Evolutionary conservation across 2,797 vertebrate species (phyloP), one percentile per base, ranked within the genome.

Genomic region (Lepus oiostolus): DNA sequence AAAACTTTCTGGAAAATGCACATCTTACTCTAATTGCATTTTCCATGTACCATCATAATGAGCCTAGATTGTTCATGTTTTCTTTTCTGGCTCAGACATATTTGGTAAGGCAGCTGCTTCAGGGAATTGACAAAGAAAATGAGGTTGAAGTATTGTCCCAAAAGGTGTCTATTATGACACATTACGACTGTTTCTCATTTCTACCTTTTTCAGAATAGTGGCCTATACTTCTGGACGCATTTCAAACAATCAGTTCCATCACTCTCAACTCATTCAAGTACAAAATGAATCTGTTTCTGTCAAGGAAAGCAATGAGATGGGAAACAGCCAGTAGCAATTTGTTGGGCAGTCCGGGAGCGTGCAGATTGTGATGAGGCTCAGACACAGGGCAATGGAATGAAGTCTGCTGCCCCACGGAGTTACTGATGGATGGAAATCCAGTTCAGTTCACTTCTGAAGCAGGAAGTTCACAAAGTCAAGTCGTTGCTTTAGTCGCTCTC

Each of bases 401-500:
- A 13, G 6, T 62, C 81, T 71, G 30, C 71, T 62, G 2, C 12
- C 71, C 72, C 30, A 24, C 17, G 62, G 76, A 84, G 74, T 54
- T 79, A 42, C 81, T 89, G 54, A 87, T 89, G 47, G 86, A 52
- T 50, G 21, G 50, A 92, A 82, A 87, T 54, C 21, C 71, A 26
- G 32, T 86, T 54, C 70, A 74, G 5, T 85, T 90, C 5, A 1
- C 50, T 81, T 75, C 17, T 79, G n/a, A 7, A 52, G 80, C 19
- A 52, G 65, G 77, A 26, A 62, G 72, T 94, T 96, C 85, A 74
- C 93, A 92, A 47, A 62, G 76, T 93, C 82, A 86, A 89, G 92
- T 77, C 82, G 58, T 42, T 81, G 63, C 94, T 71, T 91, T 94
- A 91, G 76, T 94, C 63, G 91, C 58, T 93, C 83, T 92, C 58